Percentiles rank a stretch among this genome's conserved stretches.
phyloP scores from a whole-genome alignment of 1,140 invertebrate genomes.

The Plutomurus gul region DNA sequence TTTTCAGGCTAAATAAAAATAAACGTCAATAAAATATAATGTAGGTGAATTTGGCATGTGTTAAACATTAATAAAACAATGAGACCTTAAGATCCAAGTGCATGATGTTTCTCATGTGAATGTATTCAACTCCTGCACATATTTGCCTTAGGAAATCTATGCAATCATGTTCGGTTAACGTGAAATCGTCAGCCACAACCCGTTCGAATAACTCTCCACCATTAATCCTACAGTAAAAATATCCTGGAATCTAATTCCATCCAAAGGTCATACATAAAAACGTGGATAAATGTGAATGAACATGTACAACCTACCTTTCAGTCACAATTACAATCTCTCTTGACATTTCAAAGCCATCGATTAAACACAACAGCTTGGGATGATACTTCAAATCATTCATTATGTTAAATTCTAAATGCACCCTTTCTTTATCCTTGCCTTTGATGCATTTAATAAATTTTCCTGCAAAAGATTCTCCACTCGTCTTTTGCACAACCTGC shows the following conservation, averaged over 20 bases:
- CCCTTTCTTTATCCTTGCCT: slow-evolving; percentile 79
- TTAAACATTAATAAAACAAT: neutral
- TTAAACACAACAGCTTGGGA: slow-evolving; percentile 84
- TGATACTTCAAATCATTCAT: slow-evolving; percentile 84
- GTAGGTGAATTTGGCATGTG: neutral
- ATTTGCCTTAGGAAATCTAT: slow-evolving; percentile 91
- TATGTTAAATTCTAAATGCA: slow-evolving; percentile 86
- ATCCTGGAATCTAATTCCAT: too few relatives aligned
- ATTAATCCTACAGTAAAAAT: slow-evolving; percentile 69
- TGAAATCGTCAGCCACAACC: slow-evolving; percentile 88
- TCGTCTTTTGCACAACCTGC: slow-evolving; percentile 17
- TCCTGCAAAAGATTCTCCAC: slow-evolving; percentile 73
- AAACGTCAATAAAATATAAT: neutral
- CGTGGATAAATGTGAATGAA: too few relatives aligned
- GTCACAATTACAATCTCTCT: slow-evolving; percentile 88
- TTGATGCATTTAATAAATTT: slow-evolving; percentile 87
- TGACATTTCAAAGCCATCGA: slow-evolving; percentile 82
- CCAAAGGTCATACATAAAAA: too few relatives aligned
- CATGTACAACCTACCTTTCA: slow-evolving; percentile 79
- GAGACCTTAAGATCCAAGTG: slow-evolving; percentile 84
- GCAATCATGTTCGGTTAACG: slow-evolving; percentile 85
- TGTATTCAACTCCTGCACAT: slow-evolving; percentile 84
- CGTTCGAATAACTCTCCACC: slow-evolving; percentile 91
- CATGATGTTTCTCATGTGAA: slow-evolving; percentile 82
- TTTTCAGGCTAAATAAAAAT: slow-evolving; percentile 75